Conservation (phyloP, 1,140 invertebrate species). For the Pseudomyrmex dendroicus region DNA sequence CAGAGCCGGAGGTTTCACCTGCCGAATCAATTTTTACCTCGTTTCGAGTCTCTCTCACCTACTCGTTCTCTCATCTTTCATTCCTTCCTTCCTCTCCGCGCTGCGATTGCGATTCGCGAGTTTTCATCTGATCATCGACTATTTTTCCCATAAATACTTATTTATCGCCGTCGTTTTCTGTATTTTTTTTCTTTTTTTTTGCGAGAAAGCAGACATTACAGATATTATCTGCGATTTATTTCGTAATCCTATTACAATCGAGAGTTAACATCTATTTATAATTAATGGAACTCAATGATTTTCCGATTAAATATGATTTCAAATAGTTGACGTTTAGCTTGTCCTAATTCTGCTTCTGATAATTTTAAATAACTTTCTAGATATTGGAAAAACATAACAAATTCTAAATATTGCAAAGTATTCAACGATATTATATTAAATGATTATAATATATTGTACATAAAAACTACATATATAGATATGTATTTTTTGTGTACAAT, state of each 20-base stretch:
- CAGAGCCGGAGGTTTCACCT: conserved; percentile 77
- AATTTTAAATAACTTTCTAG: no score
- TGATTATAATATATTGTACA: no score
- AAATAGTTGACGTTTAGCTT: neutral
- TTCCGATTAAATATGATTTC: conserved; percentile 18
- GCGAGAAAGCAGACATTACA: no score
- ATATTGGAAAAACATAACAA: no score
- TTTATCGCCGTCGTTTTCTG: conserved; percentile 1
- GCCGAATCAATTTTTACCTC: conserved; percentile 77
- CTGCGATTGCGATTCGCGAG: conserved; percentile 7
- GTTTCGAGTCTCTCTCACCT: conserved; percentile 63
- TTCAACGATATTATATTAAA: no score
- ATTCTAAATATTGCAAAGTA: no score
- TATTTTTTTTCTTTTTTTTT: neutral
- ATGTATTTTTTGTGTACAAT: no score
- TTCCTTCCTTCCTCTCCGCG: conserved; percentile 33
- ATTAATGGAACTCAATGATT: conserved; percentile 15
- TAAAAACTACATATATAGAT: no score
- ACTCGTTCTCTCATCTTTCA: conserved; percentile 29
- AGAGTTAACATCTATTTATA: conserved; percentile 9
- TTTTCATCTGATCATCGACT: conserved; percentile 29
- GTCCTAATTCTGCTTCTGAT: neutral
- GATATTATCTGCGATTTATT: no score
- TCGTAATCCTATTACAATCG: neutral
- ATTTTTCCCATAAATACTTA: conserved; percentile 11